A percentile compares a stretch with the other conserved stretches of the same genome.
Conservation (phyloP, 2,113 vertebrate genomes). For the Corythornis vintsioides region DNA sequence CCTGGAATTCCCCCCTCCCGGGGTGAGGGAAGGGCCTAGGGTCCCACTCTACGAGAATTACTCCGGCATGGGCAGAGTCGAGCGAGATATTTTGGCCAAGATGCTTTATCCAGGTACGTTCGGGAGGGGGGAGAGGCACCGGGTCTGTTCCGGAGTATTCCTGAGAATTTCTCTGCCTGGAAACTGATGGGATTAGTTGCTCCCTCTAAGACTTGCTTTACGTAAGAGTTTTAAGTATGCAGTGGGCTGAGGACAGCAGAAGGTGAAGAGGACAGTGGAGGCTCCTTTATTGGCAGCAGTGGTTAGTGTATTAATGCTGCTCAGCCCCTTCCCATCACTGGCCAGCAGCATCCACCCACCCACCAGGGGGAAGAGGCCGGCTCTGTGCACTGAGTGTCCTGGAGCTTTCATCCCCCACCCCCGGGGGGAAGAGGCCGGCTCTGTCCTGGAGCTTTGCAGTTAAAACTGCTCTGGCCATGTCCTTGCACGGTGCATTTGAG, state of each 20-base stretch:
- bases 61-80: too few relatives aligned
- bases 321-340: accelerated
- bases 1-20: too few relatives aligned
- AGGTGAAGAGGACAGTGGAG: background rate
- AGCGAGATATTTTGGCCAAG: too few relatives aligned
- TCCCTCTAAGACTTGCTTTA: background rate
- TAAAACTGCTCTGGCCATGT: background rate
- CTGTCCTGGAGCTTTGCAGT: accelerated
- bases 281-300: accelerated
- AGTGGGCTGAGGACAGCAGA: background rate
- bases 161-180: background rate
- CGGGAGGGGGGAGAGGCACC: accelerated
- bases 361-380: background rate
- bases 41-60: too few relatives aligned
- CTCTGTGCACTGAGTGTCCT: background rate
- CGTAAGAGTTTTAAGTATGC: background rate
- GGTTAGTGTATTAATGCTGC: background rate
- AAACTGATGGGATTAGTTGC: background rate
- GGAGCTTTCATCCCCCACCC: background rate
- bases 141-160: background rate
- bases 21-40: too few relatives aligned
- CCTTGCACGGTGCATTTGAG: accelerated
- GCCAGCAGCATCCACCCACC: background rate
- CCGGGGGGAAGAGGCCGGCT: background rate
- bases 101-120: too few relatives aligned